Base-by-base conservation (phyloP, 2,113 vertebrate genomes). In the Halcyon malimbica region DNA sequence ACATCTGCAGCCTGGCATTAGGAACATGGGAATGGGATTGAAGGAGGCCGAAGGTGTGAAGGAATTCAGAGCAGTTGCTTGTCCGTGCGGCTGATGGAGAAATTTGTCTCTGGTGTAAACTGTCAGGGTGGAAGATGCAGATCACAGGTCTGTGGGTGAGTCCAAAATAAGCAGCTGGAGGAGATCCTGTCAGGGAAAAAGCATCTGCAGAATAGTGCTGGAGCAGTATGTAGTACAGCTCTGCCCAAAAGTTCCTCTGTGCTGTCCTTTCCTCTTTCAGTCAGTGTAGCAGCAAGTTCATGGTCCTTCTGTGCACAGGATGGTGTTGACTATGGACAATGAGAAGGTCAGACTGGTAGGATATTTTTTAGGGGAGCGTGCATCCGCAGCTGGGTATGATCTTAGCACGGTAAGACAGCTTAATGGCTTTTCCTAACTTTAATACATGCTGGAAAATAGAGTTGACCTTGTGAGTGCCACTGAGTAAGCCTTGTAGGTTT, bases 381-480 rank as follows among this genome's bases (percentile, higher is more conserved):
- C 21, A 37, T 7, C 76, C 59, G 13, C 39, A 75, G 33, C 48
- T 85, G 33, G 54, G 17, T 63, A 91, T 93, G 77, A 50, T 84
- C 64, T 64, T 60, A 79, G 73, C 33, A 68, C 48, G 48, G 9
- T 37, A 59, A 83, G 69, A 78, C 48, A 89, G n/a, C 28, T 89
- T 75, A 74, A 84, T 69, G 37, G 62, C 46, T 89, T 91, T 75
- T 75, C 33, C 19, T 60, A 46, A 48, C 26, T 69, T 64, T 64
- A 63, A 64, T 60, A 44, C 6, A 1, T 15, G 15, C 35, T 91
- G 74, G n/a, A 91, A 89, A 95, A 85, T 48, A 65, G 48, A 46
- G 44, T 53, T 93, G 88, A 85, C 90, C 85, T 82, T 41, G 23
- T 64, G n/a, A 41, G 53, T 83, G 57, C 44, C 65, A 53, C 62